Evolutionary conservation across 2,888 invertebrate genomes (phyloP), one percentile per base, ranked within the genome.

Genomic region (Anaspis maculata): DNA sequence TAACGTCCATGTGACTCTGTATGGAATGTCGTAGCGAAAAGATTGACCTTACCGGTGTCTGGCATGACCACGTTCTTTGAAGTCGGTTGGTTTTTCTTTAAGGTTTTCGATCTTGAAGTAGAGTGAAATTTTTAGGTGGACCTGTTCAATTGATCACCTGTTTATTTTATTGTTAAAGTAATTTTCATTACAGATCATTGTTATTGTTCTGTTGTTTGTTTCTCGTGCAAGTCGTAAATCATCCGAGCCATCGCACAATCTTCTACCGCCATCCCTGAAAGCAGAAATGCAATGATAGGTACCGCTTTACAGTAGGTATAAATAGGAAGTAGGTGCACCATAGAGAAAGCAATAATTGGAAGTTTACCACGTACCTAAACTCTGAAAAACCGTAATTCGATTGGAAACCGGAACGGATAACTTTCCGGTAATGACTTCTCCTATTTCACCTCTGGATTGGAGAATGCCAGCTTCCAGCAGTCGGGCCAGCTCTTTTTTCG

Each of bases 351-450:
- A n/a, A n/a, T n/a, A n/a, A n/a, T n/a, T n/a, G n/a, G n/a, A n/a
- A n/a, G n/a, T n/a, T n/a, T n/a, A n/a, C n/a, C 9, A 23, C 13
- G 32, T 48, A 76, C 77, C 77, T 51, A 77, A 60, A n/a, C 77
- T 77, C 51, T 78, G 77, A 48, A 77, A 79, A n/a, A 78, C 59
- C 3, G 76, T 74, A 2, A 70, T 62, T 25, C 62, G 53, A 15
- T 60, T 47, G 6, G 53, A 46, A 15, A 44, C 13, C 2, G 64
- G 60, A 22, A 45, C 41, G 13, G 56, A 48, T n/a, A n/a, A n/a
- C n/a, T n/a, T n/a, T n/a, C n/a, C n/a, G n/a, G n/a, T n/a, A 15
- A 76, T 69, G 2, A 76, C 56, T 37, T 68, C 68, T 9, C 77
- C 78, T 29, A 78, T 57, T 56, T 76, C 75, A 2, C 68, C 73